Evolutionary conservation across 1,140 invertebrate species (phyloP).

Genomic region (Anthonomus grandis): DNA sequence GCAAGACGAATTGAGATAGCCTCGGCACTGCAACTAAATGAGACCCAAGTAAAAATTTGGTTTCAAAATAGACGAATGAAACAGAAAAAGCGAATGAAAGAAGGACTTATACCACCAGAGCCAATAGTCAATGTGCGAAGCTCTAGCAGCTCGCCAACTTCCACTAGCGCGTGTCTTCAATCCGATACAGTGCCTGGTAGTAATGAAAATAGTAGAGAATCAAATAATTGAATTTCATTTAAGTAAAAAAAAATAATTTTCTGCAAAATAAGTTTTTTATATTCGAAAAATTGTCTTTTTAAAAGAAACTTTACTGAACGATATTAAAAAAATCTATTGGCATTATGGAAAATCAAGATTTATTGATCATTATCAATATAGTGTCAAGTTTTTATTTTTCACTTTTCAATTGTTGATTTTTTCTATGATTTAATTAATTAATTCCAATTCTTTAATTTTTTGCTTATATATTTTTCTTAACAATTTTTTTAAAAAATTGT

Average conservation of each 20-base stretch:
- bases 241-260: neutral
- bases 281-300: neutral
- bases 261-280: neutral
- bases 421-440: no score
- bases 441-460: no score
- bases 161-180: slow-evolving; percentile 33
- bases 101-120: slow-evolving; percentile 73
- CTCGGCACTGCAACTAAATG: slow-evolving; percentile 91
- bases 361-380: no score
- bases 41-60: slow-evolving; percentile 94
- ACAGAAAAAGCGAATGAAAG: slow-evolving; percentile 91
- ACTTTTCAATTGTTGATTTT: no score
- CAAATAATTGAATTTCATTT: slow-evolving; percentile 38
- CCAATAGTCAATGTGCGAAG: slow-evolving; percentile 38
- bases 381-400: no score
- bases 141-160: slow-evolving; percentile 48
- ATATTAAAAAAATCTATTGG: no score
- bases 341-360: no score
- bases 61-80: slow-evolving; percentile 93
- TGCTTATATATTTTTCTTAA: no score
- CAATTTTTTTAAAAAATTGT: no score
- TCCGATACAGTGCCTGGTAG: slow-evolving; percentile 51
- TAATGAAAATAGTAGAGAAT: slow-evolving; percentile 61
- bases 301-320: slow-evolving; percentile 1
- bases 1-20: slow-evolving; percentile 97